phyloP scores from a whole-genome alignment of 2,888 invertebrate genomes.

The Crematogaster levior region DNA sequence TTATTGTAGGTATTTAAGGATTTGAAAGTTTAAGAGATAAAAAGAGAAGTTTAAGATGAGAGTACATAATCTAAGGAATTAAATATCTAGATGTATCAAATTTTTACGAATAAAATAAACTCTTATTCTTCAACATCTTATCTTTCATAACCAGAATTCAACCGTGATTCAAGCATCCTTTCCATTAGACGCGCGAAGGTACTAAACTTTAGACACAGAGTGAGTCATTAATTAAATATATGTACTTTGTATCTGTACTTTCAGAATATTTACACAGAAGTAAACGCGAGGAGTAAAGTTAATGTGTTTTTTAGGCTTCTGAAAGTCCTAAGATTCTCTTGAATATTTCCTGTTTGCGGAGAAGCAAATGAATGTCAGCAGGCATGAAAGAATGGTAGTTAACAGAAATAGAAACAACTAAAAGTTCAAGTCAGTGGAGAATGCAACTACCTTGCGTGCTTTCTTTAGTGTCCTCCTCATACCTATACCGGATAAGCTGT shows the following conservation, averaged over 20 bases:
- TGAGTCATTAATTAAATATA: slow-evolving; percentile 30
- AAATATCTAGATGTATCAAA: background rate
- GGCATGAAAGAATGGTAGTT: slow-evolving; percentile 57
- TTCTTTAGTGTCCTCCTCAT: slow-evolving; percentile 15
- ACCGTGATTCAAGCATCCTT: background rate
- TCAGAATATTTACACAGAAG: slow-evolving; percentile 51
- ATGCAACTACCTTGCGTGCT: background rate
- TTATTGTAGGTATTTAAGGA: background rate
- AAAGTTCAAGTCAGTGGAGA: slow-evolving; percentile 2
- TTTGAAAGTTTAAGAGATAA: background rate
- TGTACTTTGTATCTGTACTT: too few relatives aligned
- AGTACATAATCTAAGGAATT: background rate
- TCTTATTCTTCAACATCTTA: background rate
- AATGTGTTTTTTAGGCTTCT: slow-evolving; percentile 58
- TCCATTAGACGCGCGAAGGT: background rate
- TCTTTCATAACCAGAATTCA: background rate
- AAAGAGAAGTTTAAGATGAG: background rate
- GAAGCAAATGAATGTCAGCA: slow-evolving; percentile 64
- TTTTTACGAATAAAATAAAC: background rate
- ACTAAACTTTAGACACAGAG: slow-evolving; percentile 1
- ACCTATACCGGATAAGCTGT: slow-evolving; percentile 23
- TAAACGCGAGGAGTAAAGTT: slow-evolving; percentile 47
- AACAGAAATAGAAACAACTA: slow-evolving; percentile 62
- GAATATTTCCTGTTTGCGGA: slow-evolving; percentile 52
- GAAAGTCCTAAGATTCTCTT: slow-evolving; percentile 60